Evolutionary conservation across 2,113 vertebrate genomes (phyloP), one percentile per base, ranked within the genome.

Genomic region (Cisticola juncidis): DNA sequence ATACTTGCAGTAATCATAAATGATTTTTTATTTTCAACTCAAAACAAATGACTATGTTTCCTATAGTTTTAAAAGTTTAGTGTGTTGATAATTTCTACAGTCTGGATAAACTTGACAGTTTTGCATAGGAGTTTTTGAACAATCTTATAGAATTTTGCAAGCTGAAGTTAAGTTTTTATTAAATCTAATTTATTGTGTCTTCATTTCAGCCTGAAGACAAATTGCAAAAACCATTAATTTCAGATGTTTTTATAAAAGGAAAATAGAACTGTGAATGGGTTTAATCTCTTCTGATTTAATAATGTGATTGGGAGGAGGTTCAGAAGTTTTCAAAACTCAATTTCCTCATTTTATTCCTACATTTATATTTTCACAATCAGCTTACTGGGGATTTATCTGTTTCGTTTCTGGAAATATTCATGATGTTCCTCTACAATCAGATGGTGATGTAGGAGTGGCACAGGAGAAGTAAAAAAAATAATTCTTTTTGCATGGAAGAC

Each of bases 361-460:
- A 36, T 61, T 70, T 28, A 7, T 60, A 24, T 88, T 81, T 88
- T 76, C 19, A 64, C 3, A 35, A 9, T 35, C 0, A 0, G 2
- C 8, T 80, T 64, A 21, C 12, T 21, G 53, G 12, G 1, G 6
- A 65, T 56, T 70, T 44, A 13, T 40, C 5, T 57, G 9, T 11
- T 72, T 82, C 53, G 3, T 69, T 86, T 54, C 48, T 31, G 40
- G 9, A 74, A 88, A 82, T 79, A 42, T 14, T 61, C 9, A 45
- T 0, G 0, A 4, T 35, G 3, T 12, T 90, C 6, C 3, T 88
- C 14, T 78, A 11, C 18, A 54, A 24, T 54, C 15, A 78, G 18
- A 47, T 33, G 20, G 3, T 42, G 35, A 78, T 92, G 66, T 89
- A 81, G 8, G 14, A 51, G 5, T 65, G 21, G 3, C 6, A 2